phyloP scores from a whole-genome alignment of 2,888 invertebrate species.

The Limenitis camilla region DNA sequence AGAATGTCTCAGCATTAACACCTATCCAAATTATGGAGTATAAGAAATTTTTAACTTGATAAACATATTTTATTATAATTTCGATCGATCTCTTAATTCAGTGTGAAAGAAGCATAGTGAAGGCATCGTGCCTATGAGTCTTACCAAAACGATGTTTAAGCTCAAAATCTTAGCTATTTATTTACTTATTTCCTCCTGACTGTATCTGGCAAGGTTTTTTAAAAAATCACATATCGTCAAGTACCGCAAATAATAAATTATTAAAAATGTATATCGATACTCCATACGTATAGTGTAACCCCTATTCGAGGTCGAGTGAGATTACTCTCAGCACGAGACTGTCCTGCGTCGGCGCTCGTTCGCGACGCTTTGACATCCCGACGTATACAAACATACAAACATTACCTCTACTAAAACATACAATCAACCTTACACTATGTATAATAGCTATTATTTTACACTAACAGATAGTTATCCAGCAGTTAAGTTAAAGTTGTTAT shows the following conservation, averaged over 20 bases:
- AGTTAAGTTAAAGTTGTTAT: slow-evolving; percentile 25
- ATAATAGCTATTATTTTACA: slow-evolving; percentile 29
- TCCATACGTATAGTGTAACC: slow-evolving; percentile 30
- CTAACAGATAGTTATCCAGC: slow-evolving; percentile 1
- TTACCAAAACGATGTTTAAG: too few species aligned
- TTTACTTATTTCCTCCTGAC: too few species aligned
- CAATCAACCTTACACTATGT: slow-evolving; percentile 25
- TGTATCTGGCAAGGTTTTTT: too few species aligned
- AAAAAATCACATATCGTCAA: too few species aligned
- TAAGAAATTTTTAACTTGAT: too few species aligned
- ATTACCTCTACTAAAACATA: slow-evolving; percentile 15
- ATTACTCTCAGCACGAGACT: slow-evolving; percentile 75
- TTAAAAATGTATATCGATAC: slow-evolving; percentile 19
- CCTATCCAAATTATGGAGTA: too few species aligned
- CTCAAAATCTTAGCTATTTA: too few species aligned
- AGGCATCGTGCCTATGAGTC: too few species aligned
- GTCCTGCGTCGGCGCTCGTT: slow-evolving; percentile 72
- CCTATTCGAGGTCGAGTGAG: slow-evolving; percentile 60
- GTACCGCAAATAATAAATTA: not conserved
- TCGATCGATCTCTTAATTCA: too few species aligned
- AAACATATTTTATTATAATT: too few species aligned
- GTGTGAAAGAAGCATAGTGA: too few species aligned
- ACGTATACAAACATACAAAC: slow-evolving; percentile 36
- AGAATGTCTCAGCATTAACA: too few species aligned
- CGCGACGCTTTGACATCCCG: slow-evolving; percentile 75